Base-by-base conservation (phyloP, 2,797 vertebrate species). In the Coendou prehensilis region DNA sequence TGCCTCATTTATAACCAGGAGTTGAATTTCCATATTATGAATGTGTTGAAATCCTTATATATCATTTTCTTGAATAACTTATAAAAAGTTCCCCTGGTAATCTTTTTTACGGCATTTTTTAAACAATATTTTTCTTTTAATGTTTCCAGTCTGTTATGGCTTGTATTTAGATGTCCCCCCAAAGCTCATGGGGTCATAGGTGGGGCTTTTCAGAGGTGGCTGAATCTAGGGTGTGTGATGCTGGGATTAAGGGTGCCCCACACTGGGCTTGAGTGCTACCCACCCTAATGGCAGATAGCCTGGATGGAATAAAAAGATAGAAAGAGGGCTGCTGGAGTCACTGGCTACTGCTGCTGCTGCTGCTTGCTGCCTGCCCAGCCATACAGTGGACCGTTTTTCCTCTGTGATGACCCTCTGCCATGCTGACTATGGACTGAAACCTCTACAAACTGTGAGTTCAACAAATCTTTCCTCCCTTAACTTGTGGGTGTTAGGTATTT, bases 11-110 rank as follows among this genome's bases (percentile, higher is more conserved):
- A 89, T 83, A 95, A 71, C 11, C 15, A 88, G 28, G 47, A 93
- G 4, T 47, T 87, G 17, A 59, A 93, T 90, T 90, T 93, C 18
- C n/a, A 93, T 89, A 80, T 73, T 52, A 91, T 73, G 59, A 88
- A 97, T 92, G 92, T 79, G 52, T 37, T 93, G 28, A 92, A 95
- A 37, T 94, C 30, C 5, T 92, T 89, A 73, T 33, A 81, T 61
- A 92, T 10, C 1, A 61, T 82, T 93, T 83, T 57, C 64, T 56
- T 73, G 17, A 84, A 63, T 69, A 95, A 85, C 6, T 71, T 83
- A 78, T 10, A 54, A 67, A 67, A 92, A 84, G 7, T 37, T 54
- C 23, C 30, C 64, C 37, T 76, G 41, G 69, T 85, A 69, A 81
- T 91, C 18, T 91, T 96, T 0, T 87, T 93, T 50, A 84, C 28